Percentiles rank a stretch among this genome's conserved stretches.
These are phyloP conservation scores for Dynastes maya DNA, from an alignment of 2,888 invertebrate genomes.

Conservation along the genomic window DNA sequence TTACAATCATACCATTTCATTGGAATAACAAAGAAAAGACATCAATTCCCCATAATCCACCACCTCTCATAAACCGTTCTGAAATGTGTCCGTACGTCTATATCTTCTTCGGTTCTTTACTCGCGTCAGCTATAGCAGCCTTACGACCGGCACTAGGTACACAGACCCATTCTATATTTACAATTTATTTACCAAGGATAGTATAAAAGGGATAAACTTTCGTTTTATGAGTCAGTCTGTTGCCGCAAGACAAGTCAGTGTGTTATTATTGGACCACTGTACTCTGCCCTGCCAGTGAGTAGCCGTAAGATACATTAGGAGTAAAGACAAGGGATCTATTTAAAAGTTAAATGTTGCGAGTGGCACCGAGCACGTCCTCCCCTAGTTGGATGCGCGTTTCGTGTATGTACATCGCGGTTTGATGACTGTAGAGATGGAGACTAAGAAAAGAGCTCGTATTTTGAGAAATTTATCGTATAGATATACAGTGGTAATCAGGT, in stretches of 20 bases:
- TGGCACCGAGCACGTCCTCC: background rate
- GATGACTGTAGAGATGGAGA: background rate
- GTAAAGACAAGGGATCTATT: conserved; percentile 33
- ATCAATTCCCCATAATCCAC: conserved; percentile 30
- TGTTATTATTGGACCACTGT: conserved; percentile 46
- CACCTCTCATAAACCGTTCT: conserved; percentile 31
- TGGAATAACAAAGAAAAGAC: conserved; percentile 17
- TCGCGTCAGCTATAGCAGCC: background rate
- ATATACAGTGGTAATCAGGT: background rate
- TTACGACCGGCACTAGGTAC: background rate
- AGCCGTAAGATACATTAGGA: background rate
- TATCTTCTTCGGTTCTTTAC: background rate
- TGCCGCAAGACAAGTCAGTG: conserved; percentile 46
- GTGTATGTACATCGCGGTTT: background rate
- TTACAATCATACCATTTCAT: background rate
- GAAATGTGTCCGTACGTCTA: conserved; percentile 5
- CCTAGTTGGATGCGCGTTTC: background rate
- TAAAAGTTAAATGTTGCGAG: conserved; percentile 24
- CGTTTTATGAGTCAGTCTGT: conserved; percentile 49
- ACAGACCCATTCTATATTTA: conserved; percentile 38
- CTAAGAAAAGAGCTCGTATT: background rate
- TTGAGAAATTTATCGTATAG: no score
- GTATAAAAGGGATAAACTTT: conserved; percentile 48
- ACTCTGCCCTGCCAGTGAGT: background rate
- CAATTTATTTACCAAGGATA: conserved; percentile 43